Conservation (phyloP, 2,113 vertebrate genomes). For the Rhinoptilus africanus region DNA sequence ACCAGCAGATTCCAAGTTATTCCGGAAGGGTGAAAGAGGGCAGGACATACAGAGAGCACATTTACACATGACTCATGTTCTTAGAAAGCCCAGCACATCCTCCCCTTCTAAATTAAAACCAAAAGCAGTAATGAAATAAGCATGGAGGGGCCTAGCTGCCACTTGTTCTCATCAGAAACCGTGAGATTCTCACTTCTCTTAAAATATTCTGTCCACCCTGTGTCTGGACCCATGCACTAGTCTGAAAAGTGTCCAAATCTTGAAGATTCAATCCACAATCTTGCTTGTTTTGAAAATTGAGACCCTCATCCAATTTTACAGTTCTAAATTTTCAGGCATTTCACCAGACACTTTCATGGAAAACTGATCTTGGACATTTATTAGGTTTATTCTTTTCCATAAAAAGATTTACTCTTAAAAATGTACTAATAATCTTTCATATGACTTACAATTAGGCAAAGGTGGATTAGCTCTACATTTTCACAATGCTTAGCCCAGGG, state of each 20-base stretch:
- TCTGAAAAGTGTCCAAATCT: not conserved
- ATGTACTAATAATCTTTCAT: not conserved
- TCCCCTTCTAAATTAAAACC: not conserved
- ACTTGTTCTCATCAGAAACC: not conserved
- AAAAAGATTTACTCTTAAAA: not conserved
- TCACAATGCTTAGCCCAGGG: not conserved
- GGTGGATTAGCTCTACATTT: not conserved
- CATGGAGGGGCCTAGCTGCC: not conserved
- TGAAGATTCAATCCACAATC: not conserved
- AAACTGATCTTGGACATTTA: not conserved
- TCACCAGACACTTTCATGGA: not conserved
- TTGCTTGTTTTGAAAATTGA: not conserved
- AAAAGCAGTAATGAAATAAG: not conserved
- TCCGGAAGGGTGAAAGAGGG: not conserved
- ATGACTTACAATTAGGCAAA: not conserved
- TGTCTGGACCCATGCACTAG: not conserved
- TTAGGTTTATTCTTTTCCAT: not conserved
- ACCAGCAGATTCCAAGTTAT: not conserved
- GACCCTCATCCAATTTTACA: not conserved
- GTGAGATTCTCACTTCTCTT: not conserved
- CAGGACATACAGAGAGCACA: fast-evolving
- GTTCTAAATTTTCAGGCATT: not conserved
- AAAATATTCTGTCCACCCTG: not conserved
- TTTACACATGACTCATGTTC: not conserved
- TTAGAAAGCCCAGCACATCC: not conserved